Conservation (phyloP, 1,140 invertebrate genomes). For the Lerema accius region DNA sequence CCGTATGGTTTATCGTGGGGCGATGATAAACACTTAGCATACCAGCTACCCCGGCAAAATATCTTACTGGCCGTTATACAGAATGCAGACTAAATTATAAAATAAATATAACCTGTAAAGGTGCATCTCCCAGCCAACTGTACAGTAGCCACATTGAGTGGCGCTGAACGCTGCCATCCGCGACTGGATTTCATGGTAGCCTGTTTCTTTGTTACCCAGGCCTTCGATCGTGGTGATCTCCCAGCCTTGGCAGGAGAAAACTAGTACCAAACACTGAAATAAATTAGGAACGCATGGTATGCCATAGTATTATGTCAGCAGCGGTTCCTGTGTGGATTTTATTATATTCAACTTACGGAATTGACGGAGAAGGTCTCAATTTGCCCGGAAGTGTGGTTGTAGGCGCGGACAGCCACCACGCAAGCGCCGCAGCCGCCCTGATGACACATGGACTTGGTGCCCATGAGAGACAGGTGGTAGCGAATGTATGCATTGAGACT, state of each 20-base stretch:
- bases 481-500: slow-evolving; percentile 87
- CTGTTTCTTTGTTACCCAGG: slow-evolving; percentile 86
- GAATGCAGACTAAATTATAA: too few relatives aligned
- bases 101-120: slow-evolving; percentile 85
- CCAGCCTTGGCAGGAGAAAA: slow-evolving; percentile 89
- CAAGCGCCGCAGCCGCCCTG: slow-evolving; percentile 94
- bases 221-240: slow-evolving; percentile 92
- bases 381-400: slow-evolving; percentile 81
- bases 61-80: too few relatives aligned
- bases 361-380: slow-evolving; percentile 87
- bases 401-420: slow-evolving; percentile 86
- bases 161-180: slow-evolving; percentile 88
- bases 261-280: slow-evolving; percentile 86
- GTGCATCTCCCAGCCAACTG: slow-evolving; percentile 93
- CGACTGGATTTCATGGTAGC: slow-evolving; percentile 82
- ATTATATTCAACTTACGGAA: slow-evolving; percentile 85
- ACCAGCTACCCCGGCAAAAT: too few relatives aligned
- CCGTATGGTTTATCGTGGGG: too few relatives aligned
- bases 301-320: too few relatives aligned
- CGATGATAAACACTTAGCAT: too few relatives aligned
- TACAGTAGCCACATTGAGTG: slow-evolving; percentile 93
- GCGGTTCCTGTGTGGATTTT: too few relatives aligned
- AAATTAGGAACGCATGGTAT: too few relatives aligned
- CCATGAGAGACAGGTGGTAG: slow-evolving; percentile 86
- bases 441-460: slow-evolving; percentile 93